Percentiles rank a stretch among this genome's conserved stretches.
phyloP scores from a whole-genome alignment of 37 sponge, comb jelly and placozoan species.

The Crambe crambe region DNA sequence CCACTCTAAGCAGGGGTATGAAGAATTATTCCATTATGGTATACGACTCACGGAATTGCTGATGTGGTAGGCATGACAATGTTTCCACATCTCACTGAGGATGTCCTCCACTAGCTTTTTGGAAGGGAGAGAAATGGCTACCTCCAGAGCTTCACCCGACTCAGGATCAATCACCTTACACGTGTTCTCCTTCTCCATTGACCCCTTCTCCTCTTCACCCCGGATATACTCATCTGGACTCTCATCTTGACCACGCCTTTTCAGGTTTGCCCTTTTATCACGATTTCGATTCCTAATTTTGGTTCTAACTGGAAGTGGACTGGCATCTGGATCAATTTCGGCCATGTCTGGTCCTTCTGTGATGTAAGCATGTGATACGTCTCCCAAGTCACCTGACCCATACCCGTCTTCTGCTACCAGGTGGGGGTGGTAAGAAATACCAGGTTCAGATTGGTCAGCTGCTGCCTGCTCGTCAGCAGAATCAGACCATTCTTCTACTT shows the following conservation, averaged over 20 bases:
- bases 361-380: slow-evolving; percentile 17
- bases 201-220: slow-evolving; percentile 3
- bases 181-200: not conserved
- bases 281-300: too few species aligned
- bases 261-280: too few species aligned
- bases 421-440: not conserved
- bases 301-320: too few species aligned
- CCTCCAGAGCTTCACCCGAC: not conserved
- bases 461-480: not conserved
- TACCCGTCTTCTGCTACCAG: slow-evolving; percentile 2
- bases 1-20: too few species aligned
- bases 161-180: not conserved
- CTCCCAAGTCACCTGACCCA: slow-evolving; percentile 29
- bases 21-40: too few species aligned
- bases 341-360: slow-evolving; percentile 17
- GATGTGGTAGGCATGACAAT: slow-evolving; percentile 50
- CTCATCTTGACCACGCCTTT: not conserved
- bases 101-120: slow-evolving; percentile 39
- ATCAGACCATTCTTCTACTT: slow-evolving; percentile 17
- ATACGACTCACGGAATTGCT: slow-evolving; percentile 55
- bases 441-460: slow-evolving; percentile 2
- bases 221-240: not conserved
- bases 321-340: not conserved
- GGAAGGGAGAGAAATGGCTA: slow-evolving; percentile 5
- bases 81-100: slow-evolving; percentile 57